Conservation (phyloP, 2,113 vertebrate species). For the Paratilapia polleni region DNA sequence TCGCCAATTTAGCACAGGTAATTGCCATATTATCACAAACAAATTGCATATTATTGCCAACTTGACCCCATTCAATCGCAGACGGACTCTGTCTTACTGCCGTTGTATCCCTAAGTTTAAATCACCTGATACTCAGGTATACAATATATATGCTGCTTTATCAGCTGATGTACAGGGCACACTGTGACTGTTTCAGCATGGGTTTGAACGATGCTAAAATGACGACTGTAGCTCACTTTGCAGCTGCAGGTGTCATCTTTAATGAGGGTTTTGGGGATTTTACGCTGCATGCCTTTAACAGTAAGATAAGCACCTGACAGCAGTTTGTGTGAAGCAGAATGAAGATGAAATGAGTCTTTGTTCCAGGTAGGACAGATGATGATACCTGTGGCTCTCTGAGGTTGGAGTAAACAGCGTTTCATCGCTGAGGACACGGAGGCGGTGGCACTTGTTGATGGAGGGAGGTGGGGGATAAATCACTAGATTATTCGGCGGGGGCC, state of each 20-base stretch:
- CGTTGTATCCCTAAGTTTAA: background rate
- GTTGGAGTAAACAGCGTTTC: background rate
- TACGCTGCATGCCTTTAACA: background rate
- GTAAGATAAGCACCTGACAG: conserved; percentile 2
- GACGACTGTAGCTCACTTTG: background rate
- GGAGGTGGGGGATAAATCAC: conserved; percentile 74
- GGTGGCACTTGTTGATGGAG: conserved; percentile 84
- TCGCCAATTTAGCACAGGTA: background rate
- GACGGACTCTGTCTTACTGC: background rate
- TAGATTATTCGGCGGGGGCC: conserved; percentile 69
- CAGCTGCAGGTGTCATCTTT: background rate
- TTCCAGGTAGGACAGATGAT: conserved; percentile 1
- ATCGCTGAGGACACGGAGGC: background rate
- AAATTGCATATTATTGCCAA: background rate
- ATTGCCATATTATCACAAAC: background rate
- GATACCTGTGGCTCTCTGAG: conserved; percentile 3
- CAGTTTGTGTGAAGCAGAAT: background rate
- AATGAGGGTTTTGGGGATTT: background rate
- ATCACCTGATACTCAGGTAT: background rate
- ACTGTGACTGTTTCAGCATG: too few species aligned
- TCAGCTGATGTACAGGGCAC: too few species aligned
- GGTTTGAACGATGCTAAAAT: background rate
- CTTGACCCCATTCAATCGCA: background rate
- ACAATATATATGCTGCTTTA: background rate
- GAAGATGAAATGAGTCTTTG: background rate